Percentiles rank a stretch among this genome's conserved stretches.
Evolutionary conservation across 2,888 invertebrate genomes (phyloP).

Genomic region (Euclidia mi): DNA sequence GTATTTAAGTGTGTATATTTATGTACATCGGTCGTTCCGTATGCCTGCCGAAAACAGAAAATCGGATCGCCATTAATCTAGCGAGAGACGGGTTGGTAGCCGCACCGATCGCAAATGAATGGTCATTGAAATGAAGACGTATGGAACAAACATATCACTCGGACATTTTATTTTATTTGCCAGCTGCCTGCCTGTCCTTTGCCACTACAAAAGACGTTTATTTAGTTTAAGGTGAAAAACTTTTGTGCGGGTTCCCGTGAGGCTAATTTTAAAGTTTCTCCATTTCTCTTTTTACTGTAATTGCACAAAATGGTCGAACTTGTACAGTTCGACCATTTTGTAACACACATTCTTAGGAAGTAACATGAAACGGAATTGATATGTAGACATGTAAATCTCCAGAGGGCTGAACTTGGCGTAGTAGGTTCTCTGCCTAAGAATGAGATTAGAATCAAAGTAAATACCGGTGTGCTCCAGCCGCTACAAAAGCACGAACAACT

Average conservation of each 20-base stretch:
- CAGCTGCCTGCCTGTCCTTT: conserved; percentile 56
- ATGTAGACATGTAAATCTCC: background rate
- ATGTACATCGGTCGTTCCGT: conserved; percentile 50
- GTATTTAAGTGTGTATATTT: conserved; percentile 28
- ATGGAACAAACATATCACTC: conserved; percentile 80
- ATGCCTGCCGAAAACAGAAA: conserved; percentile 67
- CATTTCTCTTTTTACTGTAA: conserved; percentile 68
- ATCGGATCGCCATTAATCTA: conserved; percentile 79
- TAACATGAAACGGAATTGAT: too few species aligned
- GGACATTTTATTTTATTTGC: conserved; percentile 76
- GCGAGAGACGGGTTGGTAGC: conserved; percentile 60
- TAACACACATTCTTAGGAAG: background rate
- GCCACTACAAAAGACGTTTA: conserved; percentile 65
- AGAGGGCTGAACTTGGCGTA: conserved; percentile 8
- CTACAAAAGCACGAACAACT: conserved; percentile 29
- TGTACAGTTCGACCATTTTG: too few species aligned
- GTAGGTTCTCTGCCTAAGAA: conserved; percentile 3
- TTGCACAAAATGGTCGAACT: conserved; percentile 67
- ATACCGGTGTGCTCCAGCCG: conserved; percentile 14
- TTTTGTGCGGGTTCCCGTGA: conserved; percentile 53
- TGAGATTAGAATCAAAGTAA: conserved; percentile 28
- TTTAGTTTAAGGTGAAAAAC: conserved; percentile 68
- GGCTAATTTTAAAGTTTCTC: conserved; percentile 68
- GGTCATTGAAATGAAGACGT: conserved; percentile 83
- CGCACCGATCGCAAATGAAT: conserved; percentile 79